Conservation (phyloP, 2,113 vertebrate genomes). For the Enhydra lutris region DNA sequence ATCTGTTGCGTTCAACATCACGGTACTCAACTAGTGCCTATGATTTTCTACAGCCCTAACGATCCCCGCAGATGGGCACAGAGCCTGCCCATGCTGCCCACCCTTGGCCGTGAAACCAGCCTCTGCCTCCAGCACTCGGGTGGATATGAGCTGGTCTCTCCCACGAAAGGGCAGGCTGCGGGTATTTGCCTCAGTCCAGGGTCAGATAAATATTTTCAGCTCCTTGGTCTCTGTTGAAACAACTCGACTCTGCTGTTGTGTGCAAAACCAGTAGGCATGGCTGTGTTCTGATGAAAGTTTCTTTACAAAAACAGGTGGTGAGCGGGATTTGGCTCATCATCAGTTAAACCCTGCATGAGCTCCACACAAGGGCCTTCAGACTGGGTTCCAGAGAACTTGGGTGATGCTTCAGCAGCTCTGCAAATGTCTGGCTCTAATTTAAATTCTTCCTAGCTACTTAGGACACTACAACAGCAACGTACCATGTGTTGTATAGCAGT, state of each 20-base stretch:
- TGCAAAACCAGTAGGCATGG: background rate
- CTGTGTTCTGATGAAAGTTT: background rate
- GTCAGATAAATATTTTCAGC: background rate
- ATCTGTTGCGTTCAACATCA: background rate
- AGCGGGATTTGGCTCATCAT: background rate
- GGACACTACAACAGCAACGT: background rate
- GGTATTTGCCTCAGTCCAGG: background rate
- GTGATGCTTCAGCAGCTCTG: background rate
- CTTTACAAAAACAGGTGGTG: background rate
- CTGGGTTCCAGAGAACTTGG: background rate
- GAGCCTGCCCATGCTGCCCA: accelerated
- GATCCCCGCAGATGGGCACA: background rate
- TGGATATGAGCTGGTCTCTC: background rate
- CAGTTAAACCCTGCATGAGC: background rate
- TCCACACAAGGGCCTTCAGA: background rate
- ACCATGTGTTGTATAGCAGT: background rate
- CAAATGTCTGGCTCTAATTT: background rate
- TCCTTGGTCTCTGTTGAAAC: background rate
- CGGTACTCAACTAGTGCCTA: background rate
- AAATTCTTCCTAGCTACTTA: background rate
- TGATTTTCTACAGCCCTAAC: background rate
- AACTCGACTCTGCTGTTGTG: background rate
- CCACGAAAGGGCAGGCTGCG: background rate
- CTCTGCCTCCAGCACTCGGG: background rate
- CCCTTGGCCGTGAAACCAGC: background rate